These are phyloP conservation scores for Micoletzkya japonica DNA, from an alignment of 2,888 invertebrate genomes.

Conservation along the genomic window DNA sequence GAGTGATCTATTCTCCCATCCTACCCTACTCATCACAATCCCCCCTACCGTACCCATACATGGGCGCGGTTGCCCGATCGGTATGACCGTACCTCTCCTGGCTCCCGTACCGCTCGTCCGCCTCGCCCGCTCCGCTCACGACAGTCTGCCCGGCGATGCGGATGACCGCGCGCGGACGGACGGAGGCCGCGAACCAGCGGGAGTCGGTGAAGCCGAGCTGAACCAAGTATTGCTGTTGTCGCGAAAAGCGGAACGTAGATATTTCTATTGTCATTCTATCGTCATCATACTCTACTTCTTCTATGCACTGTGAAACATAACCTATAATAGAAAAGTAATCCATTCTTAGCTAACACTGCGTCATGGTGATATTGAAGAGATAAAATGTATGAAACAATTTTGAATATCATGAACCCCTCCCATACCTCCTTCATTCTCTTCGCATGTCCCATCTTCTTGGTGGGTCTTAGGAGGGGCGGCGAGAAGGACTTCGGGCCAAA, in stretches of 20 bases:
- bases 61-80: no score
- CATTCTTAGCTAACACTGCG: background rate
- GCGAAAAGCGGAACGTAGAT: background rate
- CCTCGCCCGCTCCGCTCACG: background rate
- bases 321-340: background rate
- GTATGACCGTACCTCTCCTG: no score
- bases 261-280: background rate
- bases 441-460: slow-evolving; percentile 34
- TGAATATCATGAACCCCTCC: slow-evolving; percentile 13
- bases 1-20: no score
- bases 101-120: background rate
- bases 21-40: no score
- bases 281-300: background rate
- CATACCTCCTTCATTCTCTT: slow-evolving; percentile 35
- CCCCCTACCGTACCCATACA: no score
- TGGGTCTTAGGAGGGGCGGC: slow-evolving; percentile 32
- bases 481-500: slow-evolving; percentile 32
- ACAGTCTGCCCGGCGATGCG: slow-evolving; percentile 13
- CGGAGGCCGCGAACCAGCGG: slow-evolving; percentile 17
- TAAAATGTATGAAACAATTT: background rate
- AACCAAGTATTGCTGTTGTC: background rate
- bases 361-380: background rate
- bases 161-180: slow-evolving; percentile 14
- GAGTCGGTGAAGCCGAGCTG: background rate
- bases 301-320: background rate